These are phyloP conservation scores for Galaxias olidus DNA, from an alignment of 2,797 vertebrate genomes.

Conservation along the genomic window DNA sequence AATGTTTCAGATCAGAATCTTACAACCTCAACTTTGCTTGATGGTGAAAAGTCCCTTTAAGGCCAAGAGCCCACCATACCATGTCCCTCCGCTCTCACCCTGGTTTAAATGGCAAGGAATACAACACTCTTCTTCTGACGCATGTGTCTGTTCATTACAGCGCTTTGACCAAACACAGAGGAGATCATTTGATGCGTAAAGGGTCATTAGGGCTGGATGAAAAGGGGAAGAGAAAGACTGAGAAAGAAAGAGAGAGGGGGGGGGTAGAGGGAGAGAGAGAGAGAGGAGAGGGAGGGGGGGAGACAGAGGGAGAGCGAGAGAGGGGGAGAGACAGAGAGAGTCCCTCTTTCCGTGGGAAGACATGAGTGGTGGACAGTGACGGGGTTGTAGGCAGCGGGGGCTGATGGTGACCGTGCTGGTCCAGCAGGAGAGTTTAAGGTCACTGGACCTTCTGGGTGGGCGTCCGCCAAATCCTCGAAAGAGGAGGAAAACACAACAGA, in stretches of 20 bases:
- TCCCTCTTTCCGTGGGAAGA: conserved; percentile 12
- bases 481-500: conserved; percentile 55
- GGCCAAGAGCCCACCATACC: no score
- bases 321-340: neutral
- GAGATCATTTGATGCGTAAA: conserved; percentile 16
- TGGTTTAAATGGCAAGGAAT: conserved; percentile 12
- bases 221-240: conserved; percentile 1
- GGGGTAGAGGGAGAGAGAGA: neutral
- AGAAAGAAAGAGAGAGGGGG: neutral
- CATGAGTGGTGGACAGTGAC: conserved; percentile 24
- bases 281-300: neutral
- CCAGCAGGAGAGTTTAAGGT: conserved; percentile 48
- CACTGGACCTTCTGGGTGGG: conserved; percentile 16
- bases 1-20: no score
- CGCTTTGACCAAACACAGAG: conserved; percentile 27
- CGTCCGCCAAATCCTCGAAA: conserved; percentile 68
- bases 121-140: conserved; percentile 16
- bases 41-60: no score
- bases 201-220: conserved; percentile 3
- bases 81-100: no score
- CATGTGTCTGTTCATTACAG: conserved; percentile 15
- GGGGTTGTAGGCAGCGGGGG: conserved; percentile 17
- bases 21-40: no score
- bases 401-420: conserved; percentile 30
- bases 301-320: conserved; percentile 15